Evolutionary conservation across 2,888 invertebrate genomes (phyloP).

Genomic region (Tachina grossa): DNA sequence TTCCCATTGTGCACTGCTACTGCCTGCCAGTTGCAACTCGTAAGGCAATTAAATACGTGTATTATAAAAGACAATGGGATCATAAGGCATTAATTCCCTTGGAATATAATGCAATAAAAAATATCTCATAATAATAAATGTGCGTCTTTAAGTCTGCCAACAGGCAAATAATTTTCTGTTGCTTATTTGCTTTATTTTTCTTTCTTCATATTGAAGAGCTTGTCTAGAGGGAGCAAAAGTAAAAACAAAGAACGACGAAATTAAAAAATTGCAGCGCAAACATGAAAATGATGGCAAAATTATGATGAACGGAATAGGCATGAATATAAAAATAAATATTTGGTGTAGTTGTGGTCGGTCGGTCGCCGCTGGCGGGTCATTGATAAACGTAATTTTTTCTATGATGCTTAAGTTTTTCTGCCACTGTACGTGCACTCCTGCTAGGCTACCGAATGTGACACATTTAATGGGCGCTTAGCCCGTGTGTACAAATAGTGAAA

Average conservation of each 20-base stretch:
- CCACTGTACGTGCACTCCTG: conserved; percentile 23
- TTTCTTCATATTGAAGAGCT: not conserved
- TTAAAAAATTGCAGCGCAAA: conserved; percentile 40
- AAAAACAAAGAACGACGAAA: conserved; percentile 11
- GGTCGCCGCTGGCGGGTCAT: conserved; percentile 38
- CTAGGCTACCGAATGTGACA: conserved; percentile 56
- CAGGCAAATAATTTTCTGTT: conserved; percentile 45
- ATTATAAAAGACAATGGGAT: conserved; percentile 55
- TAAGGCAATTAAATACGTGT: conserved; percentile 56
- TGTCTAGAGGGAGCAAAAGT: conserved; percentile 23
- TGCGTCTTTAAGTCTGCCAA: conserved; percentile 65
- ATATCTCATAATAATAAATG: conserved; percentile 54
- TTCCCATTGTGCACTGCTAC: conserved; percentile 31
- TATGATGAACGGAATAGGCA: too few relatives aligned
- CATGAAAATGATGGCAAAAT: conserved; percentile 38
- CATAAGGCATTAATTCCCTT: conserved; percentile 36
- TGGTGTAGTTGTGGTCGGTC: conserved; percentile 19
- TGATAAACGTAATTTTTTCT: conserved; percentile 38
- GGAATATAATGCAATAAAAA: conserved; percentile 20
- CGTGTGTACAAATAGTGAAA: conserved; percentile 14
- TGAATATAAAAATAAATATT: conserved; percentile 32
- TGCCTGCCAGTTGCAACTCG: conserved; percentile 30
- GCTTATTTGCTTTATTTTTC: not conserved
- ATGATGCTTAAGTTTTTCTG: conserved; percentile 25
- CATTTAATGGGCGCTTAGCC: conserved; percentile 59